Base-by-base conservation (phyloP, 2,113 vertebrate species). In the Tiliqua scincoides region DNA sequence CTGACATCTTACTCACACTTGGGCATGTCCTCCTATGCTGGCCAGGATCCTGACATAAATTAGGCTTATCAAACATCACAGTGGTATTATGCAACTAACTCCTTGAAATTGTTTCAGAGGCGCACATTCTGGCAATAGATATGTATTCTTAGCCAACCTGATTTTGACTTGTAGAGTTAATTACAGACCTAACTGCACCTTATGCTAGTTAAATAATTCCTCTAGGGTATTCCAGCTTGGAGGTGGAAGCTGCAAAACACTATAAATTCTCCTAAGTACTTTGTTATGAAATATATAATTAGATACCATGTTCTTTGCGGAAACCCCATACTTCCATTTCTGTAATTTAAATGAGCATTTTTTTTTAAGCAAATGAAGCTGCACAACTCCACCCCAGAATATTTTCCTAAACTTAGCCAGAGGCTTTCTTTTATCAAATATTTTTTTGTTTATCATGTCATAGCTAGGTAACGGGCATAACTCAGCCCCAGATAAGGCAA, bases 211-310 rank as follows among this genome's bases (percentile, higher is more conserved):
- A 57, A 72, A 79, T 88, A 84, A 88, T 84, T 57, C n/a, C 76
- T 65, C 4, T 79, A 72, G 87, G 57, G 75, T 74, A 74, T 81
- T 73, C 37, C 59, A 73, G 14, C 37, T 72, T 62, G 40, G 67
- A 30, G 40, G 30, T 83, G n/a, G 74, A 79, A 63, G 40, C 27
- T 79, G n/a, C 23, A 83, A 84, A 79, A n/a, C 65, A 76, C 27
- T 68, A 4, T 59, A 48, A 35, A 67, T 73, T 35, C 59, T 35
- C 62, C 52, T 79, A 83, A 73, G 14, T 59, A 68, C 23, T 73
- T 84, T n/a, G 68, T 79, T 79, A 84, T 73, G 68, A 79, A 88
- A 88, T 73, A 30, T 54, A 43, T 73, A 79, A 84, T 79, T 84
- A 79, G 82, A 79, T 59, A 79, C 17, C 6, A 54, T 63, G 61